phyloP scores from a whole-genome alignment of 1,140 invertebrate genomes.

The Euwallacea fornicatus region DNA sequence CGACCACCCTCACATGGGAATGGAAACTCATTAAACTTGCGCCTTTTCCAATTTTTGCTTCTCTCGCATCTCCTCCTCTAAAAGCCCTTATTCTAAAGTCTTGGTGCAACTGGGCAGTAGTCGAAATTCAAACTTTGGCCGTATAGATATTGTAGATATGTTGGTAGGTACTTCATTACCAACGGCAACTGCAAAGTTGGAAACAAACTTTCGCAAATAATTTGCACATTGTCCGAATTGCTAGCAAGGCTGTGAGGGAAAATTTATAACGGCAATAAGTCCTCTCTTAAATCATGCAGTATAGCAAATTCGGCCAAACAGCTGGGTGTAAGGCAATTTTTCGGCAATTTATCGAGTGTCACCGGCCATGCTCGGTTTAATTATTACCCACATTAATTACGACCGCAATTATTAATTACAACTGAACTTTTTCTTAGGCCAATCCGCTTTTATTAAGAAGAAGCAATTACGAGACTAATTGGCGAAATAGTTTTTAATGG shows the following conservation, averaged over 20 bases:
- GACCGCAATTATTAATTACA: slow-evolving; percentile 30
- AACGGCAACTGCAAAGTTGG: slow-evolving; percentile 1
- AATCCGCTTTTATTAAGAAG: slow-evolving; percentile 11
- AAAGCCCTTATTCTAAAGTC: too few species aligned
- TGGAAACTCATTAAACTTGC: too few species aligned
- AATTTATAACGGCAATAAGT: slow-evolving; percentile 35
- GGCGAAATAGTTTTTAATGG: slow-evolving; percentile 5
- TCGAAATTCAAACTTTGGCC: too few species aligned
- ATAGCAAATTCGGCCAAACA: slow-evolving; percentile 36
- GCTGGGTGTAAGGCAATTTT: slow-evolving; percentile 29
- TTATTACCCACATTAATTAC: slow-evolving; percentile 36
- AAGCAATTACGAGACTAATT: slow-evolving; percentile 7
- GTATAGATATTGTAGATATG: too few species aligned
- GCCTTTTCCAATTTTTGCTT: too few species aligned
- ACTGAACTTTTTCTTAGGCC: slow-evolving; percentile 6
- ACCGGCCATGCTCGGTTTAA: slow-evolving; percentile 33
- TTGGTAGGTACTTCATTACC: slow-evolving; percentile 12
- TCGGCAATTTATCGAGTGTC: slow-evolving; percentile 37
- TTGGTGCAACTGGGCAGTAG: too few species aligned
- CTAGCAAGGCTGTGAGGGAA: slow-evolving; percentile 7
- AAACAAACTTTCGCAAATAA: slow-evolving; percentile 17
- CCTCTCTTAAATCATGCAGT: slow-evolving; percentile 30
- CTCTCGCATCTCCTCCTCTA: too few species aligned
- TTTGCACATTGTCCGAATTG: slow-evolving; percentile 22
- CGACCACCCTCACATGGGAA: too few species aligned